Evolutionary conservation across 2,113 vertebrate species (phyloP), one percentile per base, ranked within the genome.

Genomic region (Cavia aperea): DNA sequence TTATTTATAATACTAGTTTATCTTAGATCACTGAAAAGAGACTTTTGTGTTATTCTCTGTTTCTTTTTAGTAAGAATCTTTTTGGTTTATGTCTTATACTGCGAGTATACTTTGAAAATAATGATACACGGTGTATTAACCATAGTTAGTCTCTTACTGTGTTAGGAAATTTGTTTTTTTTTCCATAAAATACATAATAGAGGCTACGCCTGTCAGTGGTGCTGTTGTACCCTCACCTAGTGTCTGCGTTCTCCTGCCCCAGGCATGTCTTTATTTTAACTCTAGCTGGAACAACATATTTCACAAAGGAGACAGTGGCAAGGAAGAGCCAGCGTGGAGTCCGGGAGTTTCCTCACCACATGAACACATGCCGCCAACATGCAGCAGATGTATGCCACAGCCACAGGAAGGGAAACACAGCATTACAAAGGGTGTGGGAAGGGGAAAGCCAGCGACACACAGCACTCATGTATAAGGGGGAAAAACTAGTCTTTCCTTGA

Each of bases 231-330:
- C 66, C 81, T 88, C 56, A 87, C 24, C 36, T 19, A 29, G 2
- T 39, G 58, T 49, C 88, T 49, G 2, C 7, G 7, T 73, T 91
- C 29, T 26, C 92, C 72, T 46, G 54, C 14, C 49, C 68, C 60
- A 19, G 9, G 15, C 21, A 12, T 83, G 89, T 60, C 31, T 94
- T 86, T 83, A 24, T 43, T 90, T 92, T 70, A 62, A 46, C 29
- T 66, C 39, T 91, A 65, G 36, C 63, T 94, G 91, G 39, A 93
- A 85, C 39, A 95, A 56, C 36, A 9, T 43, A 66, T 86, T 93
- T 94, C 73, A 75, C 54, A 81, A 95, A 95, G 43, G 4, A 43
- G 75, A 91, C 72, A 93, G 70, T 92, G 29, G 58, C 72, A 93
- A 93, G 70, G 70, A 90, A 92, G 33, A n/a, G 24, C 60, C 77